Conservation (phyloP, 2,797 vertebrate genomes). For the Petrocephalus sullivani region DNA sequence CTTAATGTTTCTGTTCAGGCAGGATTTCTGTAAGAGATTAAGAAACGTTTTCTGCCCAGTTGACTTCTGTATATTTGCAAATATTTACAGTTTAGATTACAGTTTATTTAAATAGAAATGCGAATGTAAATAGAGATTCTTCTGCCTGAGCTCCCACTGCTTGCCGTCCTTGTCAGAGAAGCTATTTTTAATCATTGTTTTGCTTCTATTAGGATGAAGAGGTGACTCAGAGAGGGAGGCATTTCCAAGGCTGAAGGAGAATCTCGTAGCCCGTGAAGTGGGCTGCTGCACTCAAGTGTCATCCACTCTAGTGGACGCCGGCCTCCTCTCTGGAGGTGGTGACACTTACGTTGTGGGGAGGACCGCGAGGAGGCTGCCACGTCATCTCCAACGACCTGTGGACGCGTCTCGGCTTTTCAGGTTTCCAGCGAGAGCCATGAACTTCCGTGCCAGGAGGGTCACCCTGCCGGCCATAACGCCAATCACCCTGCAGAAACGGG, state of each 20-base stretch:
- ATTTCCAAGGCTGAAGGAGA: constrained; percentile 81
- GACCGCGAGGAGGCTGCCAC: not conserved
- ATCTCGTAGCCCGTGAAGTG: constrained; percentile 64
- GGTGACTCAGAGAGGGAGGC: constrained; percentile 44
- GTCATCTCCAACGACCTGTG: constrained; percentile 16
- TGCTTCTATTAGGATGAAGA: constrained; percentile 43
- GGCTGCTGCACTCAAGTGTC: constrained; percentile 41
- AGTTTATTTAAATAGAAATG: not conserved
- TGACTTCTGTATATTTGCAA: constrained; percentile 10
- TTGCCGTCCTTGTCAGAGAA: constrained; percentile 39
- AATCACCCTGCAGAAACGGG: constrained; percentile 78
- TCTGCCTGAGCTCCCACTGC: constrained; percentile 37
- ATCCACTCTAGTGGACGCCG: not conserved
- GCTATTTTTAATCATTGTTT: constrained; percentile 42
- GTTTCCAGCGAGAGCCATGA: constrained; percentile 69
- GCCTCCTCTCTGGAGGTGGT: not conserved
- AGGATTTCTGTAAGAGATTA: not conserved
- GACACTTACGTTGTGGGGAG: not conserved
- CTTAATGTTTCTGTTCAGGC: not conserved
- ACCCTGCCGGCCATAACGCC: constrained; percentile 84
- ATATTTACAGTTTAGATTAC: not conserved
- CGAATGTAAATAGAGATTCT: constrained; percentile 15
- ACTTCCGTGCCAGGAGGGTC: constrained; percentile 81
- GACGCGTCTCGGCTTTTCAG: constrained; percentile 33
- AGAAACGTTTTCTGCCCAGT: not conserved